phyloP scores from a whole-genome alignment of 2,888 invertebrate genomes.

The Phasia obesa region DNA sequence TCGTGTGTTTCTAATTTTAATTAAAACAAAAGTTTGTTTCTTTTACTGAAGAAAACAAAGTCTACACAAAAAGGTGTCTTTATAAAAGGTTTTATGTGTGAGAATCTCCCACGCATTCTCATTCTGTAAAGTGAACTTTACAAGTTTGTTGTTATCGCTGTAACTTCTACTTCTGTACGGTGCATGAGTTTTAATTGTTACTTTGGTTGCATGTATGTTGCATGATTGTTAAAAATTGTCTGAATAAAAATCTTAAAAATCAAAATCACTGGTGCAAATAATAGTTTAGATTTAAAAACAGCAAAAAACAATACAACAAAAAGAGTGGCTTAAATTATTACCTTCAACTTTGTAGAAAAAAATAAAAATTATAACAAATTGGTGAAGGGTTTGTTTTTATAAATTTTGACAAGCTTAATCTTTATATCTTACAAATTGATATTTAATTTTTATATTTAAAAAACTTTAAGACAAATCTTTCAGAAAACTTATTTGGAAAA shows the following conservation, averaged over 20 bases:
- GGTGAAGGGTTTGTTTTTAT: not conserved
- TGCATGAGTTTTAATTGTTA: slow-evolving; percentile 64
- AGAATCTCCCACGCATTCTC: slow-evolving; percentile 68
- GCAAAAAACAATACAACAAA: slow-evolving; percentile 38
- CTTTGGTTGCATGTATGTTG: slow-evolving; percentile 45
- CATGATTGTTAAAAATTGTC: slow-evolving; percentile 23
- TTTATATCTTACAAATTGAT: too few species aligned
- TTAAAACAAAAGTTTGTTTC: slow-evolving; percentile 28
- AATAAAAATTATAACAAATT: slow-evolving; percentile 28
- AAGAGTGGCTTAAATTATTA: slow-evolving; percentile 41
- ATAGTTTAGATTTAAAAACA: slow-evolving; percentile 48
- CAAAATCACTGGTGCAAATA: slow-evolving; percentile 69
- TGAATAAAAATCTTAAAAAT: slow-evolving; percentile 8
- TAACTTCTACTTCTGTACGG: slow-evolving; percentile 6
- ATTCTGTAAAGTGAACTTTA: slow-evolving; percentile 57
- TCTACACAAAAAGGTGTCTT: slow-evolving; percentile 53
- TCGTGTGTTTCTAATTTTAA: slow-evolving; percentile 45
- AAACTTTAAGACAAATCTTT: too few species aligned
- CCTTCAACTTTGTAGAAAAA: slow-evolving; percentile 30
- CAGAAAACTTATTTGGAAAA: too few species aligned
- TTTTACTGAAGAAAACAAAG: slow-evolving; percentile 15
- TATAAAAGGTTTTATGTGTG: slow-evolving; percentile 51
- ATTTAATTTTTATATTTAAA: too few species aligned
- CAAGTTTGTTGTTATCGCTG: slow-evolving; percentile 25
- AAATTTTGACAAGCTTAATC: not conserved